phyloP scores from a whole-genome alignment of 2,113 vertebrate species.

The Sinocyclocheilus rhinocerous region DNA sequence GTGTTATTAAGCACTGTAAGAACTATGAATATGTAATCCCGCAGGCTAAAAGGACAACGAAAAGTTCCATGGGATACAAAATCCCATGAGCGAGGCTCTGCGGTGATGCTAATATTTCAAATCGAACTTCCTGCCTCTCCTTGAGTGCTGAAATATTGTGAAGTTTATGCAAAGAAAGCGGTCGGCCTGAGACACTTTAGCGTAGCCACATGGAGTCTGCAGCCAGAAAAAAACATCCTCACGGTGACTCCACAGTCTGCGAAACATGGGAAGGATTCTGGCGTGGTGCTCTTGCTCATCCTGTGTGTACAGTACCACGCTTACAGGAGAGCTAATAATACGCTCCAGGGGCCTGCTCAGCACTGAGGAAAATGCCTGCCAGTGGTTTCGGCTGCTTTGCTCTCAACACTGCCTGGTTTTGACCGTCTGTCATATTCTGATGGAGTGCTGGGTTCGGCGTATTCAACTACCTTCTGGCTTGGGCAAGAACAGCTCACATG shows the following conservation, averaged over 20 bases:
- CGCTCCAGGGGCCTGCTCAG: constrained; percentile 54
- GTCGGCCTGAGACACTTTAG: constrained; percentile 46
- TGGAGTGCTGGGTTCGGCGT: constrained; percentile 62
- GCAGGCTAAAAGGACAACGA: constrained; percentile 22
- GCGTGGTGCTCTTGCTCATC: constrained; percentile 46
- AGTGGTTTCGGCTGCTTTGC: constrained; percentile 57
- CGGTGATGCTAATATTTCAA: constrained; percentile 56
- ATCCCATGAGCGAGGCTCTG: constrained; percentile 20
- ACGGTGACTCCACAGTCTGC: constrained; percentile 59
- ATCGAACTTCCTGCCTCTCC: constrained; percentile 46
- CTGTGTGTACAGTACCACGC: constrained; percentile 53
- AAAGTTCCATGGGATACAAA: constrained; percentile 33
- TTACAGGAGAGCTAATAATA: constrained; percentile 62
- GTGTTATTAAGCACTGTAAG: constrained; percentile 24
- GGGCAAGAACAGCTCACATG: constrained; percentile 59
- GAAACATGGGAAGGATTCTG: constrained; percentile 50
- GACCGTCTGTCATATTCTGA: constrained; percentile 61
- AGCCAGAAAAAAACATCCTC: constrained; percentile 53
- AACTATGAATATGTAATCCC: constrained; percentile 21
- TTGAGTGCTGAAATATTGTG: constrained; percentile 53
- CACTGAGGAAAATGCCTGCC: constrained; percentile 57
- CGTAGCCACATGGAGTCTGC: constrained; percentile 52
- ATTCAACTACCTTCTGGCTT: constrained; percentile 66
- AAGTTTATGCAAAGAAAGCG: constrained; percentile 55
- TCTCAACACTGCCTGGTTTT: constrained; percentile 66